Evolutionary conservation across 2,113 vertebrate species (phyloP).

Genomic region (Ancistrus triradiatus): DNA sequence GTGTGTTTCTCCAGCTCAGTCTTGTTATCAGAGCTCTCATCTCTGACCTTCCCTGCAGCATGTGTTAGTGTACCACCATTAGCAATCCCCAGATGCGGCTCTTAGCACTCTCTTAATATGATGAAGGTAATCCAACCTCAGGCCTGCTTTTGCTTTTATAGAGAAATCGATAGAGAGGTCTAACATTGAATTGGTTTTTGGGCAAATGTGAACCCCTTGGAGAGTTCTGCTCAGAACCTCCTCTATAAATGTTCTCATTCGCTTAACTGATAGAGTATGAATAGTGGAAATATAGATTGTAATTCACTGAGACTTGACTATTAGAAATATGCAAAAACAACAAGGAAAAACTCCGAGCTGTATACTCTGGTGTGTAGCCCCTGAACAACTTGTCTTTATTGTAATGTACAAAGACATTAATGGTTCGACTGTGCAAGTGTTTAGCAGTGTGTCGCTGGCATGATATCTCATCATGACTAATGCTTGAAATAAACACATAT

Average conservation of each 20-base stretch:
- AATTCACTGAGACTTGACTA: background rate
- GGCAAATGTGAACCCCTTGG: constrained; percentile 36
- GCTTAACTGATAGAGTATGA: constrained; percentile 14
- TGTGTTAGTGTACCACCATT: constrained; percentile 44
- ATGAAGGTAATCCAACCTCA: constrained; percentile 42
- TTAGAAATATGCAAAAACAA: no score
- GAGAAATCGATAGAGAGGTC: constrained; percentile 41
- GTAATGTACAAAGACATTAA: no score
- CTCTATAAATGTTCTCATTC: constrained; percentile 18
- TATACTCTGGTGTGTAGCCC: no score
- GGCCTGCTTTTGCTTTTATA: constrained; percentile 45
- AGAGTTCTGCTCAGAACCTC: constrained; percentile 20
- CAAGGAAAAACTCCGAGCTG: no score
- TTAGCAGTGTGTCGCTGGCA: no score
- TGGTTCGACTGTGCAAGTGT: no score
- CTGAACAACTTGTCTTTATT: no score
- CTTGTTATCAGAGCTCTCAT: constrained; percentile 47
- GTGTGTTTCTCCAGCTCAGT: constrained; percentile 34
- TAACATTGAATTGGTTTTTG: constrained; percentile 45
- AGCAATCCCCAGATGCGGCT: constrained; percentile 43
- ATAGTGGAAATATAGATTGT: constrained; percentile 3
- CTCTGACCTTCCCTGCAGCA: constrained; percentile 51
- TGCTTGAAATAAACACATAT: no score
- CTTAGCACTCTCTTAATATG: constrained; percentile 43
- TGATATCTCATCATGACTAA: no score